These are phyloP conservation scores for Poecilia velifera DNA, from an alignment of 2,797 vertebrate species.

Conservation along the genomic window DNA sequence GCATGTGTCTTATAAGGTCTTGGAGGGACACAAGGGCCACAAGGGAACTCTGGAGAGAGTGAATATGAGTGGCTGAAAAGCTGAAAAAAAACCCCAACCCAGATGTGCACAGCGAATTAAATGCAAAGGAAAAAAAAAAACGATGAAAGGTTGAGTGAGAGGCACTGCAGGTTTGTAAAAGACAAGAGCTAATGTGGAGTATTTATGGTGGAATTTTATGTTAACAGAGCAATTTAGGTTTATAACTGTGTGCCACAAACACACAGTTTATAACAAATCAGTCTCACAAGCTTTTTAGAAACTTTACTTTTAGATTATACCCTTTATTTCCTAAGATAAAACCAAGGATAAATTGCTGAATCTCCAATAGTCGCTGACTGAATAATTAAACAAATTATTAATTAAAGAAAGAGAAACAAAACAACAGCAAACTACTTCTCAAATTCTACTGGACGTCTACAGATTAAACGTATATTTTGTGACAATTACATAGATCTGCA, in stretches of 20 bases:
- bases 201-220: conserved; percentile 12
- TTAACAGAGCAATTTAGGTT: background rate
- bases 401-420: background rate
- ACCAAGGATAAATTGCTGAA: background rate
- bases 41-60: conserved; percentile 64
- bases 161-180: background rate
- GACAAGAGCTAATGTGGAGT: background rate
- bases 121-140: conserved; percentile 10
- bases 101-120: background rate
- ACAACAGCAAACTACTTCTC: background rate
- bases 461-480: background rate
- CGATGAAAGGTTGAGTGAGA: conserved; percentile 29
- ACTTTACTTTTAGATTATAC: background rate
- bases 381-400: background rate
- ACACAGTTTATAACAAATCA: background rate
- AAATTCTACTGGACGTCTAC: background rate
- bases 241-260: background rate
- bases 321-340: background rate
- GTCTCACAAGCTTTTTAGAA: background rate
- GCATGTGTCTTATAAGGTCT: conserved; percentile 59
- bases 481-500: background rate
- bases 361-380: background rate
- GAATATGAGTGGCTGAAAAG: conserved; percentile 21
- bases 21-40: conserved; percentile 77
- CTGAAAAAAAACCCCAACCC: background rate